Evolutionary conservation across 2,797 vertebrate species (phyloP).

Genomic region (Momotus momota): DNA sequence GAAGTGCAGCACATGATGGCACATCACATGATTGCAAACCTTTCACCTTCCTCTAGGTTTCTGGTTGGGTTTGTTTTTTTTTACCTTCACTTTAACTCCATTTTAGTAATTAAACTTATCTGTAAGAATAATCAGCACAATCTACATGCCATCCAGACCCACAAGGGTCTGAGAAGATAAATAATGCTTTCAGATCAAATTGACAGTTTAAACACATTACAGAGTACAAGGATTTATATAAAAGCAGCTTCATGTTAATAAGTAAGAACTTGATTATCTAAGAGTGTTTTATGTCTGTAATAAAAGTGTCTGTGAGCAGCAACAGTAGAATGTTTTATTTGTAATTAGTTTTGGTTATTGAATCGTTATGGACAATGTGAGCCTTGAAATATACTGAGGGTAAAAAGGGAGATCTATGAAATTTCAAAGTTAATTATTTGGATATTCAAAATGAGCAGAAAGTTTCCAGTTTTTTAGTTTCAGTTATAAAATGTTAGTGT

Average conservation of each 20-base stretch:
- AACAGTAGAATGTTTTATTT: background rate
- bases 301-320: background rate
- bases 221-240: background rate
- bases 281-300: background rate
- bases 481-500: background rate
- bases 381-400: background rate
- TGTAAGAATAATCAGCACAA: background rate
- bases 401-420: background rate
- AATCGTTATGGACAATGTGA: background rate
- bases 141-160: background rate
- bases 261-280: background rate
- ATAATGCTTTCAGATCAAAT: background rate
- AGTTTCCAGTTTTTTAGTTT: background rate
- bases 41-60: background rate
- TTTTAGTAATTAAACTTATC: background rate
- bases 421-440: background rate
- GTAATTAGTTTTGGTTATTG: background rate
- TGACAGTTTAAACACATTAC: background rate
- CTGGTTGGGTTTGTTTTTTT: background rate
- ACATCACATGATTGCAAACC: background rate
- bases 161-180: background rate
- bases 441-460: background rate
- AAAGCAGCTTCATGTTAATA: conserved; percentile 1
- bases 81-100: background rate
- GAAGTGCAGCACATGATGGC: background rate